Percentiles rank a stretch among this genome's conserved stretches.
phyloP scores from a whole-genome alignment of 1,140 invertebrate genomes.

The Eriosoma lanigerum region DNA sequence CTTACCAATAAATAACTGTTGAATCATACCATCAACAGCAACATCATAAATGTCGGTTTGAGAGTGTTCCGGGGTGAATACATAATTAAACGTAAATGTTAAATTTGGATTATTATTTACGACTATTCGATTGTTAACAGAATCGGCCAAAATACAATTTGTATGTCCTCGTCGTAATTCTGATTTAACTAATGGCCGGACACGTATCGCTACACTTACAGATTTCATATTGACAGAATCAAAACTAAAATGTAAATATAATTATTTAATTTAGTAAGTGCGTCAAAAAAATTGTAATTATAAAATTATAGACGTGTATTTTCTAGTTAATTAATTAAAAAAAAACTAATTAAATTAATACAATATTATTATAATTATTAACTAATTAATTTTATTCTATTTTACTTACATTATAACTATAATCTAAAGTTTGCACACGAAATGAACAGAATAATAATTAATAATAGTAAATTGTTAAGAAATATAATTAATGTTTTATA shows the following conservation, averaged over 20 bases:
- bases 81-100: conserved; percentile 86
- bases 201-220: conserved; percentile 83
- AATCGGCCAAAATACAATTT: conserved; percentile 60
- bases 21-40: conserved; percentile 74
- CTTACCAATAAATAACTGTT: conserved; percentile 79
- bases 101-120: conserved; percentile 69
- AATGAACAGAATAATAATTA: too few relatives aligned
- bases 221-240: conserved; percentile 62
- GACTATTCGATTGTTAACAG: conserved; percentile 69
- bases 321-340: too few relatives aligned
- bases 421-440: too few relatives aligned
- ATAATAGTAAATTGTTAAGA: too few relatives aligned
- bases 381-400: too few relatives aligned
- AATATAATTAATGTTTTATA: too few relatives aligned
- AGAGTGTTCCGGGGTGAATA: conserved; percentile 69
- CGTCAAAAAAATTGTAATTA: neutral
- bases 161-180: conserved; percentile 69
- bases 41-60: conserved; percentile 78
- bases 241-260: neutral
- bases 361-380: too few relatives aligned
- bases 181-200: conserved; percentile 80
- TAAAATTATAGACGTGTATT: too few relatives aligned
- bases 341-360: too few relatives aligned
- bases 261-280: neutral
- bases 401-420: too few relatives aligned